Percentiles rank a stretch among this genome's conserved stretches.
phyloP scores from a whole-genome alignment of 2,888 invertebrate genomes.

The Dasypolia templi region DNA sequence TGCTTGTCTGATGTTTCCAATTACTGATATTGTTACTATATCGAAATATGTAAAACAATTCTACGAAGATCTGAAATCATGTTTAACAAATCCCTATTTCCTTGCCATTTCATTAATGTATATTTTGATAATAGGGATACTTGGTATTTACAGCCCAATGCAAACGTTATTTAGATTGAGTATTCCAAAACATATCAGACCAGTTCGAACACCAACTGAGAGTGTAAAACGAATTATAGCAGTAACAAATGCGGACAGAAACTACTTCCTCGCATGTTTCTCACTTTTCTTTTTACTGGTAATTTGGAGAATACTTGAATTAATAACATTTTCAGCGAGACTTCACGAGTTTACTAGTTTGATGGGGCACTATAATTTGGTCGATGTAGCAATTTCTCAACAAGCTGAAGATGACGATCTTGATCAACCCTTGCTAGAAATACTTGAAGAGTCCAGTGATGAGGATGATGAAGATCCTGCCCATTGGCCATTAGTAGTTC shows the following conservation, averaged over 20 bases:
- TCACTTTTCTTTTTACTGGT: slow-evolving; percentile 80
- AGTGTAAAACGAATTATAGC: slow-evolving; percentile 75
- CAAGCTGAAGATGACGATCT: slow-evolving; percentile 49
- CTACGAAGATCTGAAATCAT: slow-evolving; percentile 49
- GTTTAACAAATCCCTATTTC: not conserved
- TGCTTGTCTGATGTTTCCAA: slow-evolving; percentile 73
- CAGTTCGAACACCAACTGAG: slow-evolving; percentile 67
- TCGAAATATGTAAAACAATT: slow-evolving; percentile 71
- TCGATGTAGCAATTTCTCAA: slow-evolving; percentile 72
- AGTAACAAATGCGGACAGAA: slow-evolving; percentile 77
- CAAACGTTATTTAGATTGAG: slow-evolving; percentile 70
- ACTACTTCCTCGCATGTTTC: slow-evolving; percentile 79
- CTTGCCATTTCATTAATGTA: slow-evolving; percentile 59
- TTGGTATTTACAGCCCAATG: slow-evolving; percentile 77
- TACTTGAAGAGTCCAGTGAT: slow-evolving; percentile 52
- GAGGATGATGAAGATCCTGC: slow-evolving; percentile 61
- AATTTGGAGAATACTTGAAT: slow-evolving; percentile 77
- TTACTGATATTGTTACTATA: slow-evolving; percentile 72
- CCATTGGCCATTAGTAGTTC: slow-evolving; percentile 75
- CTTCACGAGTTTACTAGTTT: slow-evolving; percentile 81
- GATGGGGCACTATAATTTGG: slow-evolving; percentile 79
- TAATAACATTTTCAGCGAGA: slow-evolving; percentile 81
- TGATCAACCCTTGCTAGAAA: not conserved
- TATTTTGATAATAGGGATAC: slow-evolving; percentile 64
- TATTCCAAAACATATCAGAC: slow-evolving; percentile 50